Base-by-base conservation (phyloP, 2,113 vertebrate species). In the Petromus typicus region DNA sequence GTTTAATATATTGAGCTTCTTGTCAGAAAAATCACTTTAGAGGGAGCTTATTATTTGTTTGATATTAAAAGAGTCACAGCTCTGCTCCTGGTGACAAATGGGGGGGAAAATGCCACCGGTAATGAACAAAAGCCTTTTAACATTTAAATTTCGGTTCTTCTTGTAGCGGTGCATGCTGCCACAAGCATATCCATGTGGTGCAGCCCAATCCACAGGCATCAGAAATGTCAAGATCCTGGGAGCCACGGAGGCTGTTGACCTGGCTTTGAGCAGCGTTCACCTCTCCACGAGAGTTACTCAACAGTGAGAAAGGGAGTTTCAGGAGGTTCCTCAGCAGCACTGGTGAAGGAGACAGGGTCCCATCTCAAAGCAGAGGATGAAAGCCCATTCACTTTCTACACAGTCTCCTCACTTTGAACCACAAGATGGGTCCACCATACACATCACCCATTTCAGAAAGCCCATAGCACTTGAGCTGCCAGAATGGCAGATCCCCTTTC, bases 11-110 rank as follows among this genome's bases (percentile, higher is more conserved):
- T 99, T 99, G 98, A 99, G 98, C 98, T 98, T 97, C 98, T 99
- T 99, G 98, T 99, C 98, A 99, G 98, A 99, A 98, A 99, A 99
- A 99, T 99, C 98, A 99, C 98, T 99, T 99, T 98, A 98, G 98
- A 98, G 98, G 98, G 98, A 99, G 98, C 98, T 98, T 99, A 98
- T 98, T 99, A 99, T 98, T 99, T 99, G 98, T 99, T 98, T 99
- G 98, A 98, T 99, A 99, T 99, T 98, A 98, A 99, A 98, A 98
- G 98, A 98, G 98, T 99, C 98, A 98, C 98, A 98, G 98, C 98
- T 98, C 98, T 0, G 98, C 98, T 98, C 98, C 98, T 93, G 98
- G 98, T 98, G 98, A 99, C 98, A 98, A 99, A 98, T 98, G 98
- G 95, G 98, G 98, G 98, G 56, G 32, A n/a, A 95, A 98, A 98